Base-by-base conservation (phyloP, 2,888 invertebrate genomes). In the Plagiodera versicolora region DNA sequence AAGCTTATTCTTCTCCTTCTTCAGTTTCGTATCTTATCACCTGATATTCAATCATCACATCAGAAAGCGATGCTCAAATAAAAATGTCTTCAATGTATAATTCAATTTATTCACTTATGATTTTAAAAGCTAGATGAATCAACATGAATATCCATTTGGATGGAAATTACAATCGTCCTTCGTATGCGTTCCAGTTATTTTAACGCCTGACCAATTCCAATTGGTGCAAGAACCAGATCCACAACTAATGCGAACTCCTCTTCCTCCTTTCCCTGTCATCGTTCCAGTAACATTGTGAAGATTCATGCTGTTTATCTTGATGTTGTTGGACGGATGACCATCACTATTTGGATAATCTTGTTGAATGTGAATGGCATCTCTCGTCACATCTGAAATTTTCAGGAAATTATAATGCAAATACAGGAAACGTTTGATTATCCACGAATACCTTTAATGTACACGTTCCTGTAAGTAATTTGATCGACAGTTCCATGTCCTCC, bases 341-440 rank as follows among this genome's bases (percentile, higher is more conserved):
- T 54, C 16, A 10, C 54, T 58, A 45, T 32, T 32, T 10, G 32
- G 32, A 11, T 62, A 62, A 49, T 62, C 62, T 54, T 62, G 45
- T 45, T 62, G 55, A 16, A 62, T 62, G 6, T 59, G 39, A 10
- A 62, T 56, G n/a, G 47, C 59, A 28, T 55, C 47, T 50, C 56
- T 58, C 14, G 48, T 45, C n/a, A 62, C 60, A n/a, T 56, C 62
- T 59, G 28, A 50, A 58, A 61, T n/a, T n/a, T n/a, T n/a, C n/a
- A n/a, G n/a, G n/a, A n/a, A n/a, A n/a, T n/a, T n/a, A n/a, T n/a
- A n/a, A n/a, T n/a, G n/a, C n/a, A n/a, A n/a, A n/a, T n/a, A n/a
- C n/a, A n/a, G n/a, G n/a, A n/a, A n/a, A n/a, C n/a, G n/a, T n/a
- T n/a, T n/a, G 16, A 14, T 35, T 53, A 24, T 6, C 9, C 28